These are phyloP conservation scores for Micrasema minimum DNA, from an alignment of 1,140 invertebrate genomes.

Conservation along the genomic window DNA sequence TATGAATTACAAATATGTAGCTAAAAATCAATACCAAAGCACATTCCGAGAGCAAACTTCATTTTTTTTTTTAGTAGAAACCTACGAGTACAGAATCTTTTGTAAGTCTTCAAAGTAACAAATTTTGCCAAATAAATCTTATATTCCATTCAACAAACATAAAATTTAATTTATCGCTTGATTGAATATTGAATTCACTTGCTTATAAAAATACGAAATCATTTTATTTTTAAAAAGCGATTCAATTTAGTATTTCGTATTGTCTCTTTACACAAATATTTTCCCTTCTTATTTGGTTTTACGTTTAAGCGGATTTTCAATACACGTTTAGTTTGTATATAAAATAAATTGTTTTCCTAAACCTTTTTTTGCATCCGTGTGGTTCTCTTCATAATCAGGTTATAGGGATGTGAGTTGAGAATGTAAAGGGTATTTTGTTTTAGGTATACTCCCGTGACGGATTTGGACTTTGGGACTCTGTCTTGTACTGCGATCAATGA, in stretches of 20 bases:
- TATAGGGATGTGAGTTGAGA: constrained; percentile 12
- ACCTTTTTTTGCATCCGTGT: constrained; percentile 4
- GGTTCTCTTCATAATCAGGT: constrained; percentile 21
- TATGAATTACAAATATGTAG: too few species aligned
- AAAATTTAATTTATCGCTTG: too few species aligned
- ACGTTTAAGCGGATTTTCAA: not conserved
- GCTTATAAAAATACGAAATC: too few species aligned
- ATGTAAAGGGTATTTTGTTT: constrained; percentile 13
- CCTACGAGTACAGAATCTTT: too few species aligned
- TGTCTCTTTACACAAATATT: constrained; percentile 56
- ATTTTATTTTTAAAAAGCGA: too few species aligned
- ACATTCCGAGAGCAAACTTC: too few species aligned
- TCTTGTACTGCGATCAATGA: constrained; percentile 83
- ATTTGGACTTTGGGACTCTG: constrained; percentile 80
- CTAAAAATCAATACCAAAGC: too few species aligned
- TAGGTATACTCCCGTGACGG: constrained; percentile 76
- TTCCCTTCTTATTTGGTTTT: not conserved
- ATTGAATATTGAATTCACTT: too few species aligned
- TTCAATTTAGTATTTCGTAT: constrained; percentile 59
- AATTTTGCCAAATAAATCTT: too few species aligned
- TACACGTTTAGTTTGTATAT: not conserved
- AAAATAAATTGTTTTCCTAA: not conserved
- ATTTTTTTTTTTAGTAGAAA: too few species aligned
- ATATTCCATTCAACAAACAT: too few species aligned
- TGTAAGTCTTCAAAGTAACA: too few species aligned